Evolutionary conservation across 2,113 vertebrate genomes (phyloP), one percentile per base, ranked within the genome.

Genomic region (Prunella himalayana): DNA sequence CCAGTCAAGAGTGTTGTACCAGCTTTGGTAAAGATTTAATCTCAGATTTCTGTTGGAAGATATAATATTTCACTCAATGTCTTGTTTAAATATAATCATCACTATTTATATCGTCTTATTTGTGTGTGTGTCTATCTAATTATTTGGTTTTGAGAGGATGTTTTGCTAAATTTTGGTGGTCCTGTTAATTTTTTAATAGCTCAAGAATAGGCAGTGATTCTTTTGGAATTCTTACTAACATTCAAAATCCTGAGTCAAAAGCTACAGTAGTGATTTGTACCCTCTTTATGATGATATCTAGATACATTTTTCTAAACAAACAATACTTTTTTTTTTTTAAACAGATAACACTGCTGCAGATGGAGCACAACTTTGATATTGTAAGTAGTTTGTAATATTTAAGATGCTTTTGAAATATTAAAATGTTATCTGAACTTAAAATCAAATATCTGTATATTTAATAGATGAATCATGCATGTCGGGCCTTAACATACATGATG

Each of bases 361-460:
- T 99, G 99, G 99, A 99, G 95, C 99, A 99, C 98, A 99, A 99
- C 97, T 99, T 99, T 95, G 99, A 99, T 97, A 99, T 99, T 98
- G 99, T 99, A 98, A 99, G 99, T 99, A 82, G 79, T 69, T 61
- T 31, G 4, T 63, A 70, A 64, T 85, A 27, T 68, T 73, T 15
- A 30, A 70, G 12, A 37, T 39, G 13, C 47, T 65, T 92, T 82
- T 44, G 2, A 37, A 80, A 27, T 61, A 15, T 0, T 39, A 14
- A 83, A 70, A 24, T 41, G 17, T 63, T 7, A 53, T 14, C 33
- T 73, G 27, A 92, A 69, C 25, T 76, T 37, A 69, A 82, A 77
- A 21, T 2, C 33, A 31, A 54, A 15, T 70, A 42, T 35, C 35
- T 28, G 0, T 72, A 2, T 94, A 30, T 88, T 96, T 95, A 91